phyloP scores from a whole-genome alignment of 1,140 invertebrate genomes.

The Aphaenogaster floridana region DNA sequence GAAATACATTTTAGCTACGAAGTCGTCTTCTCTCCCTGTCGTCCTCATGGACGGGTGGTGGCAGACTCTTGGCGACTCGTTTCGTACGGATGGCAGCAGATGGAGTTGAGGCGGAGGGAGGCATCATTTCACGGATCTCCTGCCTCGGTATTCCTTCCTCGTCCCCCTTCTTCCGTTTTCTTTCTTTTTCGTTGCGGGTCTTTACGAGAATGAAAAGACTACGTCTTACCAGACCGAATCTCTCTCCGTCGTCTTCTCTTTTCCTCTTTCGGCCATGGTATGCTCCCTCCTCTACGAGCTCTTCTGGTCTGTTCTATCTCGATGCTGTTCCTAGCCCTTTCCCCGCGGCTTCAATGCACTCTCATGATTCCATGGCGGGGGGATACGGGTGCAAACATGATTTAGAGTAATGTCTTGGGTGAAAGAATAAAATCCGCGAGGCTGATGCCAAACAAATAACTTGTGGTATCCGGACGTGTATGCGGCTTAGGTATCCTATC shows the following conservation, averaged over 20 bases:
- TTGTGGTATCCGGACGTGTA: conserved; percentile 68
- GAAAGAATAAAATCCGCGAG: conserved; percentile 81
- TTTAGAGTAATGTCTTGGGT: conserved; percentile 80
- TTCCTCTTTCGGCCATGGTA: conserved; percentile 15
- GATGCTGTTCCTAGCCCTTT: conserved; percentile 3
- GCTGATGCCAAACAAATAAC: conserved; percentile 80
- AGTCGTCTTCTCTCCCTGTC: conserved; percentile 51
- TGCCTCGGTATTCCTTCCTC: conserved; percentile 57
- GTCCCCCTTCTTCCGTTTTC: conserved; percentile 21
- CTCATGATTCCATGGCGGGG: conserved; percentile 43
- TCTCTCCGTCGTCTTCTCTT: conserved; percentile 51
- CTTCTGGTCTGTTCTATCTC: conserved; percentile 35
- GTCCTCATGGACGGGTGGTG: conserved; percentile 48
- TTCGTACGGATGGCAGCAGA: conserved; percentile 58
- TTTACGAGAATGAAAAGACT: conserved; percentile 79
- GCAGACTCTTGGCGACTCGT: conserved; percentile 62
- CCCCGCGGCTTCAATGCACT: conserved; percentile 41
- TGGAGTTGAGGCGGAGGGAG: conserved; percentile 58
- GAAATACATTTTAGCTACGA: conserved; percentile 78
- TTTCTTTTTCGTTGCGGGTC: conserved; percentile 59
- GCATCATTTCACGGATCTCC: not conserved
- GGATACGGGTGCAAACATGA: conserved; percentile 81
- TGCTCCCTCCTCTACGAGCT: conserved; percentile 5
- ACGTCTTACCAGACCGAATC: conserved; percentile 60
- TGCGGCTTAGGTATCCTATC: conserved; percentile 61